phyloP scores from a whole-genome alignment of 2,113 vertebrate species.

The Heloderma charlesbogerti region DNA sequence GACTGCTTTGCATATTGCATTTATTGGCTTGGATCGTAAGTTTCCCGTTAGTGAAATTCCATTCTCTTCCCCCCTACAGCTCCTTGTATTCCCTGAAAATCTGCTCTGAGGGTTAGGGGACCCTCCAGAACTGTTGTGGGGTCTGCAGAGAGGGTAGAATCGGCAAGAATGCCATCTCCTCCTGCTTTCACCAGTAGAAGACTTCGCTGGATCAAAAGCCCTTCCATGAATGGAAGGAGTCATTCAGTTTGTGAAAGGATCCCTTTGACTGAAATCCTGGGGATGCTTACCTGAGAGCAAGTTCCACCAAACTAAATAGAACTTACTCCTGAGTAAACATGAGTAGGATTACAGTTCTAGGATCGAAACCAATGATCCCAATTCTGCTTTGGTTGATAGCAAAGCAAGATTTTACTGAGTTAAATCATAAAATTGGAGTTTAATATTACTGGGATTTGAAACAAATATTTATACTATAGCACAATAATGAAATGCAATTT shows the following conservation, averaged over 20 bases:
- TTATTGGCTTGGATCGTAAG: neutral
- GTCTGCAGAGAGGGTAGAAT: neutral
- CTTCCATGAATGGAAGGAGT: neutral
- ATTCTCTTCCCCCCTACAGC: neutral
- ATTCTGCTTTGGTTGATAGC: conserved; percentile 12
- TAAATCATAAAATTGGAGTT: neutral
- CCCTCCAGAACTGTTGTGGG: neutral
- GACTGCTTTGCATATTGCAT: neutral
- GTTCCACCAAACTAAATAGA: neutral
- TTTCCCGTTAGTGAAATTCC: too few species aligned
- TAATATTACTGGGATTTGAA: conserved; percentile 13
- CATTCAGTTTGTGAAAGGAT: neutral
- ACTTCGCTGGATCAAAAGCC: neutral
- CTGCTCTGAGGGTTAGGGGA: neutral
- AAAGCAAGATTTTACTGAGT: conserved; percentile 1
- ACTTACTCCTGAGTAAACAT: neutral
- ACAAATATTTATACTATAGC: neutral
- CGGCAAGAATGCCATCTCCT: neutral
- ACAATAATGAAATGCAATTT: neutral
- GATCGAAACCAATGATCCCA: neutral
- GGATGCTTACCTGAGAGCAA: neutral
- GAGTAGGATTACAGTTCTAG: neutral
- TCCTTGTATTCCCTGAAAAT: neutral
- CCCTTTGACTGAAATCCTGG: neutral
- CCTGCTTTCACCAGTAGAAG: neutral